A percentile compares a stretch with the other conserved stretches of the same genome.
These are phyloP conservation scores for Presbytis comata DNA, from an alignment of 2,797 vertebrate species.

Conservation along the genomic window DNA sequence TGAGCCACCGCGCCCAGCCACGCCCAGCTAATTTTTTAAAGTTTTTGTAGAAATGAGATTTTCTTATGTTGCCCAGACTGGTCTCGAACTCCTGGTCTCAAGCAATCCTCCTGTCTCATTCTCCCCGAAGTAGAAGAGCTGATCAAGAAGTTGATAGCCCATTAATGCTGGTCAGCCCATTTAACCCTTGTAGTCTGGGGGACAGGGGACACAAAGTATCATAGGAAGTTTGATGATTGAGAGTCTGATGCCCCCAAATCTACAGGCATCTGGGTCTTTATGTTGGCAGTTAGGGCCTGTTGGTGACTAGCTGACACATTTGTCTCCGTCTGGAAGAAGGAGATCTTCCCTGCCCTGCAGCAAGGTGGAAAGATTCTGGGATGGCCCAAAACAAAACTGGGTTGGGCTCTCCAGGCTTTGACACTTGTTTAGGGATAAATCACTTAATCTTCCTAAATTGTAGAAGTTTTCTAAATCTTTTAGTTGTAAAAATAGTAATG, in stretches of 20 bases:
- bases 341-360: background rate
- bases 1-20: background rate
- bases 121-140: background rate
- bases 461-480: background rate
- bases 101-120: background rate
- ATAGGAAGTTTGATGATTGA: background rate
- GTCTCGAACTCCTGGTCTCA: background rate
- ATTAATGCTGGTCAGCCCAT: background rate
- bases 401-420: background rate
- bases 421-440: background rate
- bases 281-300: background rate
- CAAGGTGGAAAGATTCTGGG: background rate
- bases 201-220: background rate
- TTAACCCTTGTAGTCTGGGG: background rate
- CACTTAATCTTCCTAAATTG: background rate
- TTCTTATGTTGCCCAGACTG: background rate
- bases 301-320: background rate
- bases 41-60: background rate
- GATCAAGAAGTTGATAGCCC: background rate
- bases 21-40: background rate
- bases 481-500: background rate
- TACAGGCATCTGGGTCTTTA: background rate
- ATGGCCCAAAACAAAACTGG: background rate
- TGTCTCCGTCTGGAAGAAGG: background rate
- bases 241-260: no score